phyloP scores from a whole-genome alignment of 2,113 vertebrate species.

The Myrmophylax atrothorax region DNA sequence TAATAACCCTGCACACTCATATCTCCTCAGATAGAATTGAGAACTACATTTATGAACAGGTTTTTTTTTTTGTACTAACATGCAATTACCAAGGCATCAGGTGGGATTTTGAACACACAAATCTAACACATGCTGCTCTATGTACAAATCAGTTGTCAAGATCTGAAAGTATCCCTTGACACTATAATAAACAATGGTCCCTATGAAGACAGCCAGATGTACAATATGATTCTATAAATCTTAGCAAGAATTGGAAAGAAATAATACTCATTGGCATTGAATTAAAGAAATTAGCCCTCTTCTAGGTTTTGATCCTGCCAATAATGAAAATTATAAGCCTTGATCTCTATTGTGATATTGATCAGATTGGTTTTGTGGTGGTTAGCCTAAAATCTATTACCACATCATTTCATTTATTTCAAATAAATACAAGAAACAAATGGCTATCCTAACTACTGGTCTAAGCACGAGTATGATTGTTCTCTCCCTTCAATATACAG shows the following conservation, averaged over 20 bases:
- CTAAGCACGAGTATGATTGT: background rate
- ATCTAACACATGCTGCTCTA: background rate
- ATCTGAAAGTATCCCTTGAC: background rate
- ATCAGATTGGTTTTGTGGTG: background rate
- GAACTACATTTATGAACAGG: background rate
- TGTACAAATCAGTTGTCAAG: background rate
- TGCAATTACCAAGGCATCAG: background rate
- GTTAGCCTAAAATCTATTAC: background rate
- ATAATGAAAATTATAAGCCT: background rate
- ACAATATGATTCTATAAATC: background rate
- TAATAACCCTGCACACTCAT: background rate
- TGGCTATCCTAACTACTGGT: background rate
- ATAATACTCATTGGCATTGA: background rate
- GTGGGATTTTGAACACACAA: background rate
- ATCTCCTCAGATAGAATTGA: background rate
- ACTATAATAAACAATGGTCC: background rate
- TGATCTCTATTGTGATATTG: background rate
- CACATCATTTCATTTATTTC: background rate
- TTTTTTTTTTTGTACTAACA: background rate
- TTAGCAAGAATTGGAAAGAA: background rate
- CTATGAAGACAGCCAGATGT: background rate
- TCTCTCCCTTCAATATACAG: background rate
- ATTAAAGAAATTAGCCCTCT: background rate
- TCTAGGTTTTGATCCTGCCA: background rate
- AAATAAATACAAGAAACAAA: conserved; percentile 7